These are phyloP conservation scores for Ormia ochracea DNA, from an alignment of 2,888 invertebrate genomes.

Conservation along the genomic window DNA sequence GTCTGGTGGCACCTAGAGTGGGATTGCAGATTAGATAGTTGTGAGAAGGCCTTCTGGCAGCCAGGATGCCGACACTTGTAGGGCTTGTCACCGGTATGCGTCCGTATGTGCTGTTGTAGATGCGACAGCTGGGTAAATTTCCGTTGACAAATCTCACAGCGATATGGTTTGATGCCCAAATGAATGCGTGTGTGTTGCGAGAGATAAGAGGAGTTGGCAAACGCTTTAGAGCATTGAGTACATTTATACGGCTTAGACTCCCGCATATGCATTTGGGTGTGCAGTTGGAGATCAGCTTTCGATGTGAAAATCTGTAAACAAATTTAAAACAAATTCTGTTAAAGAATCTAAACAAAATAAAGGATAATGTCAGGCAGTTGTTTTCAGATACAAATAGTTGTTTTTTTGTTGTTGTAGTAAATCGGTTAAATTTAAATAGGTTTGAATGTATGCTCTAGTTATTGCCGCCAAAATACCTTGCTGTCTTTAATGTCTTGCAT, in stretches of 20 bases:
- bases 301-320: conserved; percentile 93
- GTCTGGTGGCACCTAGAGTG: conserved; percentile 99
- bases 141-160: conserved; percentile 98
- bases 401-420: too few relatives aligned
- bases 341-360: neutral
- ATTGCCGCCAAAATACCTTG: conserved; percentile 67
- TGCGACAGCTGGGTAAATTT: conserved; percentile 99
- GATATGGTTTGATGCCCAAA: conserved; percentile 98
- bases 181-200: conserved; percentile 99
- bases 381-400: neutral
- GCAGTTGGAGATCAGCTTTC: conserved; percentile 97
- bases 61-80: conserved; percentile 98
- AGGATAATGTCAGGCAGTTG: neutral
- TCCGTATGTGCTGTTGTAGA: conserved; percentile 99
- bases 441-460: neutral
- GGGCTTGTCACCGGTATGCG: conserved; percentile 99
- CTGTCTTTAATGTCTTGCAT: conserved; percentile 72
- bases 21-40: conserved; percentile 98
- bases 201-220: conserved; percentile 99
- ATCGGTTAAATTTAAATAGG: conserved; percentile 31
- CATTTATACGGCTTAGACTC: conserved; percentile 99
- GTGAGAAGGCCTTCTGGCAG: conserved; percentile 99
- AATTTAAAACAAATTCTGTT: neutral
- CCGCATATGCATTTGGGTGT: conserved; percentile 98
- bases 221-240: conserved; percentile 98